Evolutionary conservation across 2,888 invertebrate genomes (phyloP).

Genomic region (Meloe dianella): DNA sequence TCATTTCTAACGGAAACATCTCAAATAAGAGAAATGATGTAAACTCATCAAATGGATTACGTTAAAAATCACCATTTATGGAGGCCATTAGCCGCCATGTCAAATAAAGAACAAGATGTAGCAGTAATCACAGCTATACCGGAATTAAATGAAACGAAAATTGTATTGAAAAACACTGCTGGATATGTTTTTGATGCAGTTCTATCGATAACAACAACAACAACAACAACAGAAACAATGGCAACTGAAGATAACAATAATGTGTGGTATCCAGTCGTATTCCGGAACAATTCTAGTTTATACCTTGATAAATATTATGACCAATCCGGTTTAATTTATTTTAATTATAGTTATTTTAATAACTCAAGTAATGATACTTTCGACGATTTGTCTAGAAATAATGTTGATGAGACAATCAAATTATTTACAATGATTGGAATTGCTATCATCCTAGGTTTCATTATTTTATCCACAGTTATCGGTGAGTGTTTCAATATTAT

Average conservation of each 20-base stretch:
- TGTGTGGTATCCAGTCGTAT: constrained; percentile 50
- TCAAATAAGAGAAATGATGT: no score
- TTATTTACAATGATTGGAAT: constrained; percentile 69
- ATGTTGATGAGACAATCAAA: constrained; percentile 46
- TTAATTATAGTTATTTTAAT: constrained; percentile 30
- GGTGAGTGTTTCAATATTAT: constrained; percentile 59
- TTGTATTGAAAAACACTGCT: constrained; percentile 10
- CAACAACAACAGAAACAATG: constrained; percentile 26
- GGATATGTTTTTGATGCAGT: constrained; percentile 7
- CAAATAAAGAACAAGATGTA: constrained; percentile 41
- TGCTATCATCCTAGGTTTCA: constrained; percentile 65
- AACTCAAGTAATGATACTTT: constrained; percentile 22
- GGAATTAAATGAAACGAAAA: constrained; percentile 15
- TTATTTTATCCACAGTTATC: constrained; percentile 69
- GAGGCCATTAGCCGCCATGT: constrained; percentile 49
- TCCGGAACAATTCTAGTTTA: constrained; percentile 45
- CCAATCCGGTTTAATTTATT: constrained; percentile 31
- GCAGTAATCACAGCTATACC: constrained; percentile 32
- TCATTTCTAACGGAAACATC: neutral
- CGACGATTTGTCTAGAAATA: constrained; percentile 47
- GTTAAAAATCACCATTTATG: constrained; percentile 46
- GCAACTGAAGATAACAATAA: constrained; percentile 42
- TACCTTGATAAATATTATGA: constrained; percentile 36
- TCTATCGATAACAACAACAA: constrained; percentile 14
- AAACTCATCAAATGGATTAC: constrained; percentile 40